Evolutionary conservation across 2,797 vertebrate genomes (phyloP), one percentile per base, ranked within the genome.

Genomic region (Mormyrus proboscirostris): DNA sequence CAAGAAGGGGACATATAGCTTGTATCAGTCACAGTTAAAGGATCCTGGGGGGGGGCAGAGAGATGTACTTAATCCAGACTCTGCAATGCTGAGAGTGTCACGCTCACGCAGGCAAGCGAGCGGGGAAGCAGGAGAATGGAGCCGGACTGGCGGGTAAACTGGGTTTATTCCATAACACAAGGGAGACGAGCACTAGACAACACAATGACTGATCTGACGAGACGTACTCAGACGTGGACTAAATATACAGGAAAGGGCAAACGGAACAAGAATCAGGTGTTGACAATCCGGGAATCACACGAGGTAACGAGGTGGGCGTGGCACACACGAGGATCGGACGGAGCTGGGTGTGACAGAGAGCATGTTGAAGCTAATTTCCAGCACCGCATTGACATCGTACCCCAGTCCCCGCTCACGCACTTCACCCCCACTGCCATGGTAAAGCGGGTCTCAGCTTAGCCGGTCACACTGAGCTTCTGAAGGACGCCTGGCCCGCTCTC

Each of bases 361-460:
- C 91, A 90, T 69, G 91, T 89, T 94, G 53, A 92, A 92, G 89
- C 93, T 95, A 93, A 94, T 93, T 92, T 92, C 92, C 92, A 95
- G 93, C 93, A 91, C 87, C 86, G 92, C 92, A 93, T 93, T 90
- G 93, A 93, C 92, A 91, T 90, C 89, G 16, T 14, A 16, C 12
- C 41, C 82, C 47, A 29, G 44, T 14, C 41, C 47, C 59, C 10
- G 12, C 69, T 41, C 69, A 38, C 14, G 12, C 69, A 41, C 69
- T 76, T 0, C 69, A 76, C 69, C 69, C 33, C 73, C 38, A 4
- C 73, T 8, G 38, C 33, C 38, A 8, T 44, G 73, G 73, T 8
- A 41, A 79, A 79, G 3, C 14, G 62, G 62, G 62, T 33, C 25
- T 69, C 25, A 19, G 33, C 73, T 79, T 7, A 79, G 38, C 73